Base-by-base conservation (phyloP, 2,113 vertebrate species). In the Elachura formosa region DNA sequence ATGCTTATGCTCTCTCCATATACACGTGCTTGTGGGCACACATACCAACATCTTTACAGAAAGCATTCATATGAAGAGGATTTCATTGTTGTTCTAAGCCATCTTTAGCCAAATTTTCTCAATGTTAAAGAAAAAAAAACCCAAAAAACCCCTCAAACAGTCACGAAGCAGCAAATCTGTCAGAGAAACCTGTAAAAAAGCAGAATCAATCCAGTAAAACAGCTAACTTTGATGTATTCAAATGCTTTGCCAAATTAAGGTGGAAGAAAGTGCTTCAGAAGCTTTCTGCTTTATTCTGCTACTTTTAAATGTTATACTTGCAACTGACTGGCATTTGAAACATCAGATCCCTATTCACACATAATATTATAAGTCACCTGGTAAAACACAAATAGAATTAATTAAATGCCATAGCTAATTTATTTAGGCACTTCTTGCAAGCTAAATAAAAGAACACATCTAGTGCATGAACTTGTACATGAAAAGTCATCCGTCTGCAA, bases 371-470 rank as follows among this genome's bases (percentile, higher is more conserved):
- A 89, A 91, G 68, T 91, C 52, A 77, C 55, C 79, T 90, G 41
- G 59, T 64, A 91, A 94, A 97, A 77, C 71, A 91, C 40, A 91
- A 94, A 91, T 89, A 89, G 88, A 95, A 74, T 40, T 85, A 94
- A 94, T 95, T 83, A 95, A 83, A 91, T 91, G 61, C 25, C 72
- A 72, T 59, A 84, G 56, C 34, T 89, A 96, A 93, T 95, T 90
- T 96, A 91, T 87, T 91, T 91, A 93, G 82, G 59, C 63, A 85
- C 55, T 77, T 93, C 72, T 93, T 93, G 71, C 51, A 84, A 87
- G 43, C 43, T 33, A 87, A 93, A 93, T 71, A 75, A 85, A 96
- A 96, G 82, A 85, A 76, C 63, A 80, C 40, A 80, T 91, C 62
- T 93, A 94, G 45, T 74, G 34, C n/a, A 78, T 86, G 72, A 94